Evolutionary conservation across 1,140 invertebrate species (phyloP).

Genomic region (Ridgeia piscesae): DNA sequence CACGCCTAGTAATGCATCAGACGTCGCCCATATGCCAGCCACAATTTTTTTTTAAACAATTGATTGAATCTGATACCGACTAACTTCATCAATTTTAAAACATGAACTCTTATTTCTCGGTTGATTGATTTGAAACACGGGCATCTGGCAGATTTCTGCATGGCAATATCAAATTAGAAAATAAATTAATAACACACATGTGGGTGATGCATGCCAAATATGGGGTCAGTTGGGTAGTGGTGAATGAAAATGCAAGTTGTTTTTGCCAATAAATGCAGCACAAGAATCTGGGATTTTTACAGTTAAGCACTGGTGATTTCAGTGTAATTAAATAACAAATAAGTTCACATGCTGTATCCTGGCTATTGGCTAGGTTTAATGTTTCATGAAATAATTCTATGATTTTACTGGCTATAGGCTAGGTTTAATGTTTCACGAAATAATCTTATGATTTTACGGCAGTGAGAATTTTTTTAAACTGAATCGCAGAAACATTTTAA

Average conservation of each 20-base stretch:
- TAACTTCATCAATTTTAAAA: background rate
- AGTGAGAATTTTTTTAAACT: too few relatives aligned
- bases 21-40: background rate
- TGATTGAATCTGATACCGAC: background rate
- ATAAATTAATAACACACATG: background rate
- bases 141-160: background rate
- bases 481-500: too few relatives aligned
- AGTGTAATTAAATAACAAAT: too few relatives aligned
- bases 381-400: too few relatives aligned
- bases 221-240: background rate
- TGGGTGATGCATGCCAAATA: background rate
- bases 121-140: background rate
- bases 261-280: background rate
- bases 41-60: background rate
- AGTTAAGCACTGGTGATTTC: too few relatives aligned
- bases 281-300: too few relatives aligned
- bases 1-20: background rate
- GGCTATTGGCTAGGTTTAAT: too few relatives aligned
- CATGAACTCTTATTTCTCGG: background rate
- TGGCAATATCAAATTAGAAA: background rate
- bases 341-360: too few relatives aligned
- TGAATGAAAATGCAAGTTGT: background rate
- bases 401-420: too few relatives aligned
- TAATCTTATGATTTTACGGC: too few relatives aligned
- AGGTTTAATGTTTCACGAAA: too few relatives aligned